Percentiles rank a stretch among this genome's conserved stretches.
Conservation (phyloP, 2,797 vertebrate genomes). For the Carapus acus region DNA sequence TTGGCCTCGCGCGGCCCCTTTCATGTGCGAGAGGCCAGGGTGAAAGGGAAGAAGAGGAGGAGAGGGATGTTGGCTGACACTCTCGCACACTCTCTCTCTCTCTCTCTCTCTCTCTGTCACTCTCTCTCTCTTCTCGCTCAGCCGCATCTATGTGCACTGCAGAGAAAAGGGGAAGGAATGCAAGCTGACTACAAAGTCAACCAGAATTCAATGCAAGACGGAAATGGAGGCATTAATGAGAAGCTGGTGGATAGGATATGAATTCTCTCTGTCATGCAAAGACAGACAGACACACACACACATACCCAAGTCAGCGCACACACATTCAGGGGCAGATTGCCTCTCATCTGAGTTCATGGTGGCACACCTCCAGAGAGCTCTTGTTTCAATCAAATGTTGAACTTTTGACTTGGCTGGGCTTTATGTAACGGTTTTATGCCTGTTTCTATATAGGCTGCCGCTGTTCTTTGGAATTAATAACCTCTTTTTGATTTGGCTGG, state of each 20-base stretch:
- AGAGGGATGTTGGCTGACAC: slow-evolving; percentile 47
- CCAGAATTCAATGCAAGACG: background rate
- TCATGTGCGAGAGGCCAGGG: slow-evolving; percentile 68
- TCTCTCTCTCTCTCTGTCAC: slow-evolving; percentile 14
- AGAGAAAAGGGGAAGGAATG: slow-evolving; percentile 27
- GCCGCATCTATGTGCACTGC: slow-evolving; percentile 55
- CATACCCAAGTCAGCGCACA: no score
- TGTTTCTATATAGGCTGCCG: no score
- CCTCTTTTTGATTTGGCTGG: no score
- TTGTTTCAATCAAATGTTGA: slow-evolving; percentile 47
- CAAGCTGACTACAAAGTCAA: slow-evolving; percentile 7
- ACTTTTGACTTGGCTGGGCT: slow-evolving; percentile 41
- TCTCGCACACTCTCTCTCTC: slow-evolving; percentile 21
- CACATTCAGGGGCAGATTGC: slow-evolving; percentile 3
- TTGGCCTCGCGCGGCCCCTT: slow-evolving; percentile 61
- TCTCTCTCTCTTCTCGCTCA: slow-evolving; percentile 12
- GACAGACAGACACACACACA: no score
- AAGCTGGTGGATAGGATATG: background rate
- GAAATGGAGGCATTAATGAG: background rate
- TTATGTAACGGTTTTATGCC: no score
- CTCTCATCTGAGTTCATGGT: slow-evolving; percentile 33
- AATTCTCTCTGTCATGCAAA: background rate
- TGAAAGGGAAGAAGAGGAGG: slow-evolving; percentile 53
- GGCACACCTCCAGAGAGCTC: slow-evolving; percentile 30
- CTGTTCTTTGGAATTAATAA: no score